These are phyloP conservation scores for Podarcis muralis DNA, from an alignment of 2,113 vertebrate species.

Conservation along the genomic window DNA sequence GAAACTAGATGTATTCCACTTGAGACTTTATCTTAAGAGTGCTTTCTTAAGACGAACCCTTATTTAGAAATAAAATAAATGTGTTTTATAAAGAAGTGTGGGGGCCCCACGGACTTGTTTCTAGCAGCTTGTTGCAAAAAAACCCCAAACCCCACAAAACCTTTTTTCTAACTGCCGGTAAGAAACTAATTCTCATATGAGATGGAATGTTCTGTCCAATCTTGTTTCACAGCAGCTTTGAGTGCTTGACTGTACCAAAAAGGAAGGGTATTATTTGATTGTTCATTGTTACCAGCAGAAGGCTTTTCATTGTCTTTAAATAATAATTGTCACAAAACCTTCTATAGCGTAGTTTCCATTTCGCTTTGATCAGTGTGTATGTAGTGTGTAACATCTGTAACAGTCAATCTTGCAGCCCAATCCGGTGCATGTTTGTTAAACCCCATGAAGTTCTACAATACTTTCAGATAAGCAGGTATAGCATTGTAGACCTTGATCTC, in stretches of 20 bases:
- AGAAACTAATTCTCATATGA: conserved; percentile 68
- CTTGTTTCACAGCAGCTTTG: conserved; percentile 70
- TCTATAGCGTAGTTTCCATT: conserved; percentile 46
- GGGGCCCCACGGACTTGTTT: conserved; percentile 61
- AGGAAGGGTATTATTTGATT: conserved; percentile 54
- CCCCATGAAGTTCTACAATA: not conserved
- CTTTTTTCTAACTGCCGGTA: conserved; percentile 44
- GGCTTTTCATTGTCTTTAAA: conserved; percentile 72
- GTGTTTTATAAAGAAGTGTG: conserved; percentile 29
- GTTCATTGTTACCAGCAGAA: conserved; percentile 67
- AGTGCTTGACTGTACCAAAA: conserved; percentile 62
- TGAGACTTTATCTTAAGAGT: conserved; percentile 45
- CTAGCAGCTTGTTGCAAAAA: conserved; percentile 55
- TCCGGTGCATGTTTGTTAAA: conserved; percentile 3
- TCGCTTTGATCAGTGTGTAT: conserved; percentile 47
- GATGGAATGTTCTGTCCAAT: conserved; percentile 69
- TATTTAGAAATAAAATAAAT: conserved; percentile 29
- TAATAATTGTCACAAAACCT: conserved; percentile 67
- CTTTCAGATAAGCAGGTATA: not conserved
- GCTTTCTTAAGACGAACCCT: conserved; percentile 15
- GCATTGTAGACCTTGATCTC: not conserved
- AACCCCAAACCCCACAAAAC: not conserved
- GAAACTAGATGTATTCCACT: conserved; percentile 30
- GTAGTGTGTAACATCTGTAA: conserved; percentile 48
- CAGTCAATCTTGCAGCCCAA: conserved; percentile 5